Conservation (phyloP, 2,113 vertebrate species). For the Phrynocephalus versicolor region DNA sequence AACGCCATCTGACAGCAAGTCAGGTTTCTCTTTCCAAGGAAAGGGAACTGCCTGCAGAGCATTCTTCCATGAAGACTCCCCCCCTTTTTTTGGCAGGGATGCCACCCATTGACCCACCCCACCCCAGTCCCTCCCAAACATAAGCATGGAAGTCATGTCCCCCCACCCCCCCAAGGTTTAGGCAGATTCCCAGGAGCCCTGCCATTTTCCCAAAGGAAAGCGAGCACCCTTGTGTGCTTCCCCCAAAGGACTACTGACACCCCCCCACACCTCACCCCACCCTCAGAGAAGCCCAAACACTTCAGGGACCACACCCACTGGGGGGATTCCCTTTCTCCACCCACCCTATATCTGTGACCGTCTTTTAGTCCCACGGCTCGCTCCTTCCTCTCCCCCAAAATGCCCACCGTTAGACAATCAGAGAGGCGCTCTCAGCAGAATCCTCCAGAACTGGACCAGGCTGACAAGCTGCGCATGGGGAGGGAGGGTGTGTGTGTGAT, state of each 20-base stretch:
- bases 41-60: background rate
- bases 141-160: background rate
- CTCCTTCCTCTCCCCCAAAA: background rate
- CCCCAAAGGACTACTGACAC: background rate
- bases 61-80: background rate
- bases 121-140: background rate
- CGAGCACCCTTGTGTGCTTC: no score
- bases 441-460: background rate
- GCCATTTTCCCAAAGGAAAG: background rate
- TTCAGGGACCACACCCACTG: slow-evolving; percentile 26
- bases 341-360: background rate
- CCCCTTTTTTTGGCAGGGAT: background rate
- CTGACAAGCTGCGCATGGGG: background rate
- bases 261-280: no score
- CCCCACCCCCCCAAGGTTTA: background rate
- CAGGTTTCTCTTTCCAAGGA: background rate
- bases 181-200: background rate
- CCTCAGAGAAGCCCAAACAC: background rate
- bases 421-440: background rate
- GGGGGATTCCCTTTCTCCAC: background rate
- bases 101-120: background rate
- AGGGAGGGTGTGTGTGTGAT: background rate
- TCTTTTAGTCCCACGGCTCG: background rate
- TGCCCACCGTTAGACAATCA: background rate
- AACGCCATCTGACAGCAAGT: background rate